Conservation (phyloP, 35 echinoderm and acorn worm species). For the Apostichopus parvimensis region DNA sequence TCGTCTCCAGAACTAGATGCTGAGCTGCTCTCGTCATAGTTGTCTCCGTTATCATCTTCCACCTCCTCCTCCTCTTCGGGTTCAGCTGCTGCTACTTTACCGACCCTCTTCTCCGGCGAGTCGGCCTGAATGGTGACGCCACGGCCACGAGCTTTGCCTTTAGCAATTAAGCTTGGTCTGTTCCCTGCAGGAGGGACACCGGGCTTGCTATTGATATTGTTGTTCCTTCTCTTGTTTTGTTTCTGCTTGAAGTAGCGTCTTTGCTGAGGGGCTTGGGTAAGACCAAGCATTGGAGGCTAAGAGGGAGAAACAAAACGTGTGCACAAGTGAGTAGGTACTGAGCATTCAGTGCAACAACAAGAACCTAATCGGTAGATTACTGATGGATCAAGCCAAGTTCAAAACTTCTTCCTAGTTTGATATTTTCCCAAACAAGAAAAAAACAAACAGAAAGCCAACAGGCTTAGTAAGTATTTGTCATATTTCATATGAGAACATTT, state of each 20-base stretch:
- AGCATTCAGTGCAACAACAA: too few species aligned
- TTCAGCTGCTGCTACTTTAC: neutral
- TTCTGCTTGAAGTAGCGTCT: constrained; percentile 53
- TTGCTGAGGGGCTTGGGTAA: constrained; percentile 31
- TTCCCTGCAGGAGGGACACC: neutral
- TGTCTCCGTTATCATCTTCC: neutral
- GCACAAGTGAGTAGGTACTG: too few species aligned
- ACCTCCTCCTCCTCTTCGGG: constrained; percentile 14
- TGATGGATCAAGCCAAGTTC: too few species aligned
- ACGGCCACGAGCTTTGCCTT: constrained; percentile 70
- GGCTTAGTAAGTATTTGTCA: too few species aligned
- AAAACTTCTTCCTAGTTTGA: too few species aligned
- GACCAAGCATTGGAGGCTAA: neutral
- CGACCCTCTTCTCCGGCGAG: constrained; percentile 49
- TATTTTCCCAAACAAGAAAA: too few species aligned
- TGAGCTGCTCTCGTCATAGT: constrained; percentile 2
- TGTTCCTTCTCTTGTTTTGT: constrained; percentile 60
- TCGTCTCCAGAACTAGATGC: constrained; percentile 64
- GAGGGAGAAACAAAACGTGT: neutral
- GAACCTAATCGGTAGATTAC: too few species aligned
- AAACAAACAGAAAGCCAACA: too few species aligned
- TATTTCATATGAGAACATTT: too few species aligned
- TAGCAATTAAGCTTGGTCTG: constrained; percentile 15
- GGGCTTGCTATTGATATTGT: constrained; percentile 60
- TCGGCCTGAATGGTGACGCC: constrained; percentile 79